phyloP scores from a whole-genome alignment of 2,113 vertebrate species.

The Phodopus roborovskii region DNA sequence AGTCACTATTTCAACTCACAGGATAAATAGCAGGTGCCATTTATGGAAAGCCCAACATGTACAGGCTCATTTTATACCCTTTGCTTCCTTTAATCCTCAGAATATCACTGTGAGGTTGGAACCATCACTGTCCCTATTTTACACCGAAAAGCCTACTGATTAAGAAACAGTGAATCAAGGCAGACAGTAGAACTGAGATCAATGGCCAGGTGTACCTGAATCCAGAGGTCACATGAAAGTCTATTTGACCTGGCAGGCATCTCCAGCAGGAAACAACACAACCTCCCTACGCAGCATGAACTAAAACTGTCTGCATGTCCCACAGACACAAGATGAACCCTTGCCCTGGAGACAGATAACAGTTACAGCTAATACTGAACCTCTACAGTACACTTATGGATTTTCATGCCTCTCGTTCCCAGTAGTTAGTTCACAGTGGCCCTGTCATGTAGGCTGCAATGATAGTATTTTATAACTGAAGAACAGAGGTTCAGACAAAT shows the following conservation, averaged over 20 bases:
- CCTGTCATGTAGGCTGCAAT: background rate
- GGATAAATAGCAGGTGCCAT: background rate
- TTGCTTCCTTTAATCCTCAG: background rate
- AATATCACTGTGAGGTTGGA: background rate
- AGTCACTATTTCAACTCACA: slow-evolving; percentile 1
- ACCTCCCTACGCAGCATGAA: background rate
- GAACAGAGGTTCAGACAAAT: background rate
- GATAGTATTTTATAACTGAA: background rate
- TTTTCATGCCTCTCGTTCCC: background rate
- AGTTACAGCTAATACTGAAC: background rate
- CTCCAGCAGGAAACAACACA: background rate
- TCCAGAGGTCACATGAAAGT: background rate
- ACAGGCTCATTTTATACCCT: background rate
- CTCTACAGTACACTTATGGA: background rate
- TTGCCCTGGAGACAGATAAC: background rate
- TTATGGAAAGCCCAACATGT: background rate
- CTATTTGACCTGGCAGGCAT: background rate
- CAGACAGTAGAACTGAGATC: background rate
- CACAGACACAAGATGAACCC: background rate
- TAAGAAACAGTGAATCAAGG: background rate
- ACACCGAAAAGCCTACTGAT: background rate
- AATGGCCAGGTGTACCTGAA: background rate
- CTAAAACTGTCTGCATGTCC: background rate
- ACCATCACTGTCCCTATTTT: background rate
- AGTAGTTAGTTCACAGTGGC: slow-evolving; percentile 20